Conservation (phyloP, 2,888 invertebrate species). For the Drosophila melanocephala region DNA sequence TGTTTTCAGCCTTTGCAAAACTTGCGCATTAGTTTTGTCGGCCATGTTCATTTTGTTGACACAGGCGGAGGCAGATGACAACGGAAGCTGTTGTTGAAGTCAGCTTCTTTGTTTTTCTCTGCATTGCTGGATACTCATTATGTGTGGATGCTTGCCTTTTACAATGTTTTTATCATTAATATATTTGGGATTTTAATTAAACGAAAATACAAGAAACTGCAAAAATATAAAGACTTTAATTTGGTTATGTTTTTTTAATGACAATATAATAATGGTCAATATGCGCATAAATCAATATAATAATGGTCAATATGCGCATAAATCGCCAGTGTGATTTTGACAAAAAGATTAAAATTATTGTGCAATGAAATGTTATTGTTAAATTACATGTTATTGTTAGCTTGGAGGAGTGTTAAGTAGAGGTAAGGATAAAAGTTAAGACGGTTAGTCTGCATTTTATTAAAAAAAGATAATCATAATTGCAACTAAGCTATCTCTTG, state of each 20-base stretch:
- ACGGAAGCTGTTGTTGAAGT: slow-evolving; percentile 37
- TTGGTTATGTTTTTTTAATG: neutral
- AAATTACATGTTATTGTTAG: neutral
- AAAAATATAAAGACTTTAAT: neutral
- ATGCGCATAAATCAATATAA: neutral
- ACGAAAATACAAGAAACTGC: neutral
- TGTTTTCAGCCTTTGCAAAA: slow-evolving; percentile 25
- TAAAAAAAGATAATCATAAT: neutral
- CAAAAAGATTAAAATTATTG: neutral
- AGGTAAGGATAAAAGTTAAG: neutral
- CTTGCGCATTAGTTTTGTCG: slow-evolving; percentile 52
- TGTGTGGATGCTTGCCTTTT: neutral
- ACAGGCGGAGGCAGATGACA: slow-evolving; percentile 36
- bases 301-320: neutral
- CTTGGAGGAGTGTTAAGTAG: neutral
- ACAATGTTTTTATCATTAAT: neutral
- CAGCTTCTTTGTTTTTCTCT: slow-evolving; percentile 15
- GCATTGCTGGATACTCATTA: slow-evolving; percentile 2
- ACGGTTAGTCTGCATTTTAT: neutral
- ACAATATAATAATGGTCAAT: neutral
- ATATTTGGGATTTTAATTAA: neutral
- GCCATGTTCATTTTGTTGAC: slow-evolving; percentile 44
- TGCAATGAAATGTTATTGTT: too few species aligned
- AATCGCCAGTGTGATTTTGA: neutral
- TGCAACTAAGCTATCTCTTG: neutral